A percentile compares a stretch with the other conserved stretches of the same genome.
Evolutionary conservation across 2,797 vertebrate species (phyloP).

Genomic region (Sandelia bainsii): DNA sequence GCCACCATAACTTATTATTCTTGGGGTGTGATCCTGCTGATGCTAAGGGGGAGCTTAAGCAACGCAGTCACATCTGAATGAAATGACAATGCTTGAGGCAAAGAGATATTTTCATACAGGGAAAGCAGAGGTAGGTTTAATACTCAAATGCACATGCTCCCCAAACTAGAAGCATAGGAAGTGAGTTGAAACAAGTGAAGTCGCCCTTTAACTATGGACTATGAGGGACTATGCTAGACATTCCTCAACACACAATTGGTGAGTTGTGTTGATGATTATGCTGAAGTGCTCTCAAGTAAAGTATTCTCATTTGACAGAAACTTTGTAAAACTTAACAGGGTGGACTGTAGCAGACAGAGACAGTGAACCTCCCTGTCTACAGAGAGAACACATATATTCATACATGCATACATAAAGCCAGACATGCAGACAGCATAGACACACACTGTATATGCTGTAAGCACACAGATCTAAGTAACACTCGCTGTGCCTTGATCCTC

Average conservation of each 20-base stretch:
- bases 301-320: neutral
- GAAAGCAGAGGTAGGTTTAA: too few relatives aligned
- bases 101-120: too few relatives aligned
- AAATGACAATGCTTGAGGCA: too few relatives aligned
- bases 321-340: neutral
- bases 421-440: conserved; percentile 31
- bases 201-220: too few relatives aligned
- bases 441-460: conserved; percentile 59
- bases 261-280: neutral
- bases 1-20: too few relatives aligned
- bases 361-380: conserved; percentile 4
- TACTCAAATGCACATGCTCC: too few relatives aligned
- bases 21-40: too few relatives aligned
- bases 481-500: conserved; percentile 73
- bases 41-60: too few relatives aligned
- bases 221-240: neutral
- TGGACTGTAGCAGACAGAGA: neutral
- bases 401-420: conserved; percentile 21
- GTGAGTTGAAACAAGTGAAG: too few relatives aligned
- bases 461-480: conserved; percentile 57
- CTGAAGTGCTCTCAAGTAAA: neutral
- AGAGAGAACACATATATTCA: conserved; percentile 6
- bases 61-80: too few relatives aligned
- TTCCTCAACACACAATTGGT: neutral
- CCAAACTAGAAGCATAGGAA: too few relatives aligned